Conservation (phyloP, 1,140 invertebrate species). For the Capitella teleta region DNA sequence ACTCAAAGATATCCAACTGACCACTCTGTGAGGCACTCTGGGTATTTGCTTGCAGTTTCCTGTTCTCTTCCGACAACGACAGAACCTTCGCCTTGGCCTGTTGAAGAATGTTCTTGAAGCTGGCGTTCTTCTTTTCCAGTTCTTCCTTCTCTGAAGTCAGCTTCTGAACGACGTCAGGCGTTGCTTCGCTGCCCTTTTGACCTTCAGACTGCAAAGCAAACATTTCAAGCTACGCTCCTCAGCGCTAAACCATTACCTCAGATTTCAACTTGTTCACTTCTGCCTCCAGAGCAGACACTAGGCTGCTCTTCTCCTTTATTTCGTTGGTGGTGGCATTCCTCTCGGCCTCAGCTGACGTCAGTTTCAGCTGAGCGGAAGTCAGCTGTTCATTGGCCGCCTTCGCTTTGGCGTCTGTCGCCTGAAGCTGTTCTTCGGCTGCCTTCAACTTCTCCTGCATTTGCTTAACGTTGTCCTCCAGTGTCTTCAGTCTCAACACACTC, state of each 20-base stretch:
- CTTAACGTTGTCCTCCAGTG: conserved; percentile 4
- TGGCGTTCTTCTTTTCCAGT: conserved; percentile 16
- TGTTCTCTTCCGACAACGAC: too few relatives aligned
- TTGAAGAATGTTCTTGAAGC: too few relatives aligned
- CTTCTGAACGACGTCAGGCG: conserved; percentile 33
- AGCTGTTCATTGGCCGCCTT: conserved; percentile 4
- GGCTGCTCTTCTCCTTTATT: neutral
- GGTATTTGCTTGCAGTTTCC: too few relatives aligned
- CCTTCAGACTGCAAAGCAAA: conserved; percentile 12
- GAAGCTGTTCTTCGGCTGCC: conserved; percentile 15
- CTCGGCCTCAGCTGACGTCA: neutral
- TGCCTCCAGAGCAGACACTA: neutral
- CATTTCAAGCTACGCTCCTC: conserved; percentile 6
- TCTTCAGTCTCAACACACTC: conserved; percentile 12
- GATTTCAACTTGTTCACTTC: neutral
- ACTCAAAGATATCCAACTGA: too few relatives aligned
- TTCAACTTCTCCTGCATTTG: conserved; percentile 5
- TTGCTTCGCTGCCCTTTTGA: conserved; percentile 20
- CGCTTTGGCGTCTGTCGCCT: neutral
- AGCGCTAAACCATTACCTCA: conserved; percentile 15
- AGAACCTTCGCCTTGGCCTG: too few relatives aligned
- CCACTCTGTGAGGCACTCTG: too few relatives aligned
- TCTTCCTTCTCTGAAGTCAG: conserved; percentile 34
- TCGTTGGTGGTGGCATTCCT: neutral
- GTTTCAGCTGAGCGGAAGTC: neutral